A percentile compares a stretch with the other conserved stretches of the same genome.
These are phyloP conservation scores for Tympanuchus pallidicinctus DNA, from an alignment of 2,113 vertebrate genomes.

Conservation along the genomic window DNA sequence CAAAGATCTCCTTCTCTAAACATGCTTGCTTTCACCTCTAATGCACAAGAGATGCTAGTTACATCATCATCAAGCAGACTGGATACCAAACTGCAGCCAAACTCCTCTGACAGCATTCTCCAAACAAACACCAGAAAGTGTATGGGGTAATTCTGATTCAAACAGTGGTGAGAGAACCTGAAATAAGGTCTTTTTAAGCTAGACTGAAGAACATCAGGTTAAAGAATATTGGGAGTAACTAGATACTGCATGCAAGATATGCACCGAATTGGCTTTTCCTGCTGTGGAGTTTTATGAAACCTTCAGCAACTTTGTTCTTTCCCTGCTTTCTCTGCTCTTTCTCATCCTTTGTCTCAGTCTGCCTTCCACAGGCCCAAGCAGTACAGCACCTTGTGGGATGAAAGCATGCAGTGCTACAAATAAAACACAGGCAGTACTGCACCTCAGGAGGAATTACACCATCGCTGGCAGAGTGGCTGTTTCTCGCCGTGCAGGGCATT, in stretches of 20 bases:
- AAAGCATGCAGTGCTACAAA: background rate
- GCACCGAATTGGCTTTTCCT: background rate
- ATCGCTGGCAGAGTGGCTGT: background rate
- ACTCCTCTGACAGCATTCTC: background rate
- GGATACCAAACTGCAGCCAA: background rate
- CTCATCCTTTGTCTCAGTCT: background rate
- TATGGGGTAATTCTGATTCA: background rate
- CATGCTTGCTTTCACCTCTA: background rate
- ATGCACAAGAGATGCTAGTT: background rate
- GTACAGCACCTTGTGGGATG: background rate
- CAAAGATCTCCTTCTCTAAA: background rate
- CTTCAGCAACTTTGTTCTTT: background rate
- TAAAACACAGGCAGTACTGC: background rate
- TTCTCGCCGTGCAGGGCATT: background rate
- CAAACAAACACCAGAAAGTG: background rate
- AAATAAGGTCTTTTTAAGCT: background rate
- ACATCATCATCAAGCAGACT: background rate
- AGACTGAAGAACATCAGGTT: background rate
- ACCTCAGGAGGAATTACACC: background rate
- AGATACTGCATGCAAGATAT: background rate
- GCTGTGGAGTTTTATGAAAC: background rate
- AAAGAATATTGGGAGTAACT: background rate
- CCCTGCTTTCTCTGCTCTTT: background rate
- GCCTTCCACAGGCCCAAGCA: background rate
- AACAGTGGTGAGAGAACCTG: background rate